A percentile compares a stretch with the other conserved stretches of the same genome.
Evolutionary conservation across 1,140 invertebrate species (phyloP).

Genomic region (Drosophila repletoides): DNA sequence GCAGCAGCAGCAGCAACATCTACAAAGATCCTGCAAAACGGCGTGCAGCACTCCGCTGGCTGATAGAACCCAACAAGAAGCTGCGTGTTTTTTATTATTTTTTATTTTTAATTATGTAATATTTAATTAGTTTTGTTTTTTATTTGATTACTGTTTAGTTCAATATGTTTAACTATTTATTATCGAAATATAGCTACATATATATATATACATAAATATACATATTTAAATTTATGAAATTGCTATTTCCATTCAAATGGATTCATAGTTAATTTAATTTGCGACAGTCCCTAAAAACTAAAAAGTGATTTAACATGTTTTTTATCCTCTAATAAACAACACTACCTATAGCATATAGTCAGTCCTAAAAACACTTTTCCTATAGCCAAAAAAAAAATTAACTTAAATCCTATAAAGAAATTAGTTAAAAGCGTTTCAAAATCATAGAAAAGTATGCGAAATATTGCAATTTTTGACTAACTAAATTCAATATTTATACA

Average conservation of each 20-base stretch:
- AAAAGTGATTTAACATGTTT: constrained; percentile 73
- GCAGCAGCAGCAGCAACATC: constrained; percentile 11
- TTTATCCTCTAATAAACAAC: constrained; percentile 43
- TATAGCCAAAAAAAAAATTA: no score
- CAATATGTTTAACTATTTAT: constrained; percentile 80
- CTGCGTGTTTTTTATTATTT: constrained; percentile 44
- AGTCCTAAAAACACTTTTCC: constrained; percentile 62
- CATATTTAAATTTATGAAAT: constrained; percentile 21
- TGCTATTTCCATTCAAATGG: constrained; percentile 25
- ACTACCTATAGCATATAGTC: constrained; percentile 71
- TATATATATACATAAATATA: constrained; percentile 35
- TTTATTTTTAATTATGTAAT: constrained; percentile 50
- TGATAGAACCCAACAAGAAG: constrained; percentile 11
- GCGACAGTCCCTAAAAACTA: constrained; percentile 66
- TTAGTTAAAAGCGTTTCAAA: constrained; percentile 74
- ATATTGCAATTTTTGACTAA: constrained; percentile 43
- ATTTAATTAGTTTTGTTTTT: constrained; percentile 75
- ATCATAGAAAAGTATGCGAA: constrained; percentile 66
- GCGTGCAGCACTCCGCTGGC: constrained; percentile 18
- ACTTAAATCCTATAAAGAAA: constrained; percentile 69
- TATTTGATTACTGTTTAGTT: constrained; percentile 77
- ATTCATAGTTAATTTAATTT: constrained; percentile 77
- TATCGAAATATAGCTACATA: constrained; percentile 74
- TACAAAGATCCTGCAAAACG: constrained; percentile 26
- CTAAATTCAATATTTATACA: constrained; percentile 43